Base-by-base conservation (phyloP, 1,140 invertebrate species). In the Sminthurinus signatus region DNA sequence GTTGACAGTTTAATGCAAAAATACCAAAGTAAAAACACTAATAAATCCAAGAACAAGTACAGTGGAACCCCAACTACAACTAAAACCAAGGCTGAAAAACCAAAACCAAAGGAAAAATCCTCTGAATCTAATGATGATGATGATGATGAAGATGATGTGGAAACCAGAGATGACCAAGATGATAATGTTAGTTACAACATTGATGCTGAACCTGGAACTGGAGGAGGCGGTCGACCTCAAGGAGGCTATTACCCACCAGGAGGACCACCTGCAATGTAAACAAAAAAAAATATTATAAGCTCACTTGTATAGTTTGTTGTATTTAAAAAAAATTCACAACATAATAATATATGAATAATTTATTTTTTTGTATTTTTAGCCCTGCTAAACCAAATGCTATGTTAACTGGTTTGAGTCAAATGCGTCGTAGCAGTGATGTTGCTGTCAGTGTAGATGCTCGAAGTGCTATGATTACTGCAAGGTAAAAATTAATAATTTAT, bases 311-410 rank as follows among this genome's bases (percentile, higher is more conserved):
- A n/a, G n/a, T n/a, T n/a, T n/a, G n/a, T n/a, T n/a, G n/a, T n/a
- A n/a, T n/a, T n/a, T n/a, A n/a, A n/a, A n/a, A n/a, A 43, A 19
- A 25, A 5, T 36, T 36, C 15, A 36, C 32, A 36, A 8, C 15
- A 36, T 8, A 50, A 1, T 19, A 32, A 60, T 15, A 60, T 50
- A n/a, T 10, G 23, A 8, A n/a, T 56, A 36, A 36, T 29, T n/a
- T 42, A 15, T 44, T 23, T 29, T 36, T 56, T 31, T 46, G 29
- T 56, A 50, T 14, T 62, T 61, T 42, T 48, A 71, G 65, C 21
- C 70, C 67, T 51, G 62, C 65, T 3, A 71, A 71, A 39, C 70
- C 70, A 3, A 71, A 71, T 51, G 70, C 70, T n/a, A 43, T 63
- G n/a, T 42, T 71, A 51, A 64, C 60, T 17, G 70, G 70, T 29